Conservation (phyloP, 2,797 vertebrate species). For the Pogoniulus pusillus region DNA sequence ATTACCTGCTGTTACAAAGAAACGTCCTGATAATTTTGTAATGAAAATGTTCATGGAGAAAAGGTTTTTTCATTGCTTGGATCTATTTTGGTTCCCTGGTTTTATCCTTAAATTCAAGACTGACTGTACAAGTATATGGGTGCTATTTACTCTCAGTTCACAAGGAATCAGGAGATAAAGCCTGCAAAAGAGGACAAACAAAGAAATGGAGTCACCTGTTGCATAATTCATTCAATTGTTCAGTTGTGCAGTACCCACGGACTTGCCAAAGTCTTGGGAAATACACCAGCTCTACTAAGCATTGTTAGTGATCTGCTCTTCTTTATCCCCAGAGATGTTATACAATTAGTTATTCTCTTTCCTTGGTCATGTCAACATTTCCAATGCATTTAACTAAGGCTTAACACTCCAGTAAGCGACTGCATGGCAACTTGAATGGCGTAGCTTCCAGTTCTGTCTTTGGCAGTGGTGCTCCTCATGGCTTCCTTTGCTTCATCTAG, state of each 20-base stretch:
- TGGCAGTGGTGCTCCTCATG: not conserved
- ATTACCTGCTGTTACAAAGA: not conserved
- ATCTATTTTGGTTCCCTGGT: not conserved
- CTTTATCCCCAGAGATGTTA: not conserved
- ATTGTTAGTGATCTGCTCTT: not conserved
- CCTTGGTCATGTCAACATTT: too few species aligned
- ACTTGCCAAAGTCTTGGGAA: not conserved
- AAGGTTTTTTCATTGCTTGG: not conserved
- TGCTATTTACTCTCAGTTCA: not conserved
- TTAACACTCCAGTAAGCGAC: not conserved
- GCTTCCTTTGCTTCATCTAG: not conserved
- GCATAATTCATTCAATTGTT: constrained; percentile 1
- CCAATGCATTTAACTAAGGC: not conserved
- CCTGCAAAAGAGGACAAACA: not conserved
- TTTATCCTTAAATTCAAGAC: not conserved
- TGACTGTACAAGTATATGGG: not conserved
- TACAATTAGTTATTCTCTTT: not conserved
- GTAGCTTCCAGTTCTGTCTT: not conserved
- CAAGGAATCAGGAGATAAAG: not conserved
- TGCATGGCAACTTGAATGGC: not conserved
- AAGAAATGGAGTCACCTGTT: not conserved
- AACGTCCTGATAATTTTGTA: not conserved
- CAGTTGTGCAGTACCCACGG: not conserved
- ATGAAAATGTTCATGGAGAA: not conserved
- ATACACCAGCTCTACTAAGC: not conserved